Evolutionary conservation across 92 coral and sea anemone genomes (phyloP), one percentile per base, ranked within the genome.

Genomic region (Parazoanthus atlanticus): DNA sequence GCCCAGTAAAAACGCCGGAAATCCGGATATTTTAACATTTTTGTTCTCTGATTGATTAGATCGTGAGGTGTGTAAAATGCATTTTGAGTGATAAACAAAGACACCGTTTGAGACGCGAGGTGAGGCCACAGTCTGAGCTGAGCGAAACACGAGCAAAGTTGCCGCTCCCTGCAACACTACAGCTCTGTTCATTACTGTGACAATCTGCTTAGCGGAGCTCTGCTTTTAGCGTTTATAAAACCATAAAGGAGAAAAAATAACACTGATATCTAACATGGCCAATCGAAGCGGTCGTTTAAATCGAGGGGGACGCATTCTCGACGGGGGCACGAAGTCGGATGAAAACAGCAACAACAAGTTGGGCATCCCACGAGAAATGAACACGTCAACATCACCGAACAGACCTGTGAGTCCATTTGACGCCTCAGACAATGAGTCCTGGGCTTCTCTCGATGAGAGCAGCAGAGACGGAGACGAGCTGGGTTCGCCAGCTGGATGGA

Each of bases 341-440:
- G 87, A 84, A 70, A 84, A 71, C 30, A 46, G 78, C 17, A 84
- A 84, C 87, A 84, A 31, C 64, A 84, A 84, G 2, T 26, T 84
- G 43, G 54, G 41, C 41, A 30, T 43, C 52, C 77, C 36, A 32
- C 70, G 19, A 28, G 87, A 46, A 30, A 70, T 7, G 61, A 31
- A 21, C 79, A 46, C 41, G 16, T 28, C 78, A 3, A 26, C 77
- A 4, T 70, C 87, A 13, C 87, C 78, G 4, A 70, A 84, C 67
- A 41, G 79, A 16, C 69, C 87, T 43, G 76, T 71, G 6, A 84
- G 87, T 28, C 87, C 87, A 17, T 70, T 70, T 19, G 87, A 84
- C 56, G 41, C 64, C 41, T 95, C 98, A 0, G 98, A 93, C 91
- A 85, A 85, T 71, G 98, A 93, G 67, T 88, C 93, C 9, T 91